Evolutionary conservation across 2,888 invertebrate species (phyloP).

Genomic region (Crioceris asparagi): DNA sequence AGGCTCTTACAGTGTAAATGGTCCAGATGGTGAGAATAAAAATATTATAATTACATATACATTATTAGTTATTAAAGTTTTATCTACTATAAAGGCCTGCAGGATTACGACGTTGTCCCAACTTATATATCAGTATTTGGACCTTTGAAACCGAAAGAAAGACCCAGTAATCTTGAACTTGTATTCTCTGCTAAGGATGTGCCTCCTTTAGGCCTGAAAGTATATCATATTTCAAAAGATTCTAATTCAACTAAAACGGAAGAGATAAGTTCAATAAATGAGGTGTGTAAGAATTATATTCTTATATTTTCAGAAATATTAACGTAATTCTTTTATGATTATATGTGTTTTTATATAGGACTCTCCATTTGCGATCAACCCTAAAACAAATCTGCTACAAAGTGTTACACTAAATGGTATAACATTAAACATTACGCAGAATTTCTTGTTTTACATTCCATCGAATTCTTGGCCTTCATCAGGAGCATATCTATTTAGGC

Average conservation of each 20-base stretch:
- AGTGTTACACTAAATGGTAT: conserved; percentile 13
- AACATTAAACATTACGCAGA: conserved; percentile 13
- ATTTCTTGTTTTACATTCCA: conserved; percentile 15
- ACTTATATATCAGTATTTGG: conserved; percentile 1
- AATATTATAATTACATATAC: neutral
- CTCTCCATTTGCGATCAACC: conserved; percentile 42
- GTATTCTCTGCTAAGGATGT: conserved; percentile 54
- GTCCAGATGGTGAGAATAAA: conserved; percentile 46
- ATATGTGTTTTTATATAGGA: no score
- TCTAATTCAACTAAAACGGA: no score
- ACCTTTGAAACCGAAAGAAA: conserved; percentile 4
- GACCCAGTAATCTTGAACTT: conserved; percentile 43
- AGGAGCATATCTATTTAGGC: conserved; percentile 85
- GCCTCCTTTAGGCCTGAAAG: conserved; percentile 55
- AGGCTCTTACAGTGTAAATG: conserved; percentile 47
- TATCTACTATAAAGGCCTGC: conserved; percentile 2
- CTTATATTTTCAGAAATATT: no score
- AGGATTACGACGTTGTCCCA: conserved; percentile 7
- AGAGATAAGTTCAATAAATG: no score
- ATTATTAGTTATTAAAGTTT: neutral
- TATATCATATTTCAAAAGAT: conserved; percentile 41
- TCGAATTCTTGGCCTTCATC: conserved; percentile 54
- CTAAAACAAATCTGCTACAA: conserved; percentile 16
- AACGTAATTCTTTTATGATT: no score
- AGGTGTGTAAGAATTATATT: no score